Evolutionary conservation across 2,888 invertebrate species (phyloP).

Genomic region (Stenoptilia bipunctidactyla): DNA sequence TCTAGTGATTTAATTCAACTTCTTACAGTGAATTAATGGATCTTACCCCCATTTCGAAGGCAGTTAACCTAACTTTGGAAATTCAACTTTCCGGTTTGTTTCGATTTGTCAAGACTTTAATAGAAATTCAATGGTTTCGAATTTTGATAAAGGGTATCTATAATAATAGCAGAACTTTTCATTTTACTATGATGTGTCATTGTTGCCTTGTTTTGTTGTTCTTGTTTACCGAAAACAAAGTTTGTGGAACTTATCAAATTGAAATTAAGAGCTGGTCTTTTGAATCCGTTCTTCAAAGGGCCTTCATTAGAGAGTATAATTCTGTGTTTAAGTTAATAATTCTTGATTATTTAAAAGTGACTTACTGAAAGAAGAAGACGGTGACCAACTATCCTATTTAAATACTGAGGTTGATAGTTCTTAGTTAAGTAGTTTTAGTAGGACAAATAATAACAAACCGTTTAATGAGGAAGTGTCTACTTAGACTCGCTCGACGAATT

Average conservation of each 20-base stretch:
- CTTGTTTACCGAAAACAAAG: slow-evolving; percentile 11
- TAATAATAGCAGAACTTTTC: slow-evolving; percentile 39
- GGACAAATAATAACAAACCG: slow-evolving; percentile 54
- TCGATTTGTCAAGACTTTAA: slow-evolving; percentile 54
- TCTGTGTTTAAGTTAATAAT: too few species aligned
- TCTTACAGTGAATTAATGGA: slow-evolving; percentile 55
- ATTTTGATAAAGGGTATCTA: slow-evolving; percentile 35
- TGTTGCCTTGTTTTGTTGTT: slow-evolving; percentile 16
- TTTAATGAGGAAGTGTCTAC: slow-evolving; percentile 66
- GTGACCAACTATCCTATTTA: slow-evolving; percentile 43
- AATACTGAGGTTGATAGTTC: slow-evolving; percentile 29
- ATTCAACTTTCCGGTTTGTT: slow-evolving; percentile 56
- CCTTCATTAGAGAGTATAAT: too few species aligned
- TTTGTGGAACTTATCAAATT: background rate
- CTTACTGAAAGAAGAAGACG: slow-evolving; percentile 7
- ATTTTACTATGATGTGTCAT: slow-evolving; percentile 23
- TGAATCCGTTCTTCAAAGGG: background rate
- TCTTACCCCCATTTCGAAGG: slow-evolving; percentile 40
- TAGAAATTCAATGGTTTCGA: slow-evolving; percentile 47
- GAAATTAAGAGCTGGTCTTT: background rate
- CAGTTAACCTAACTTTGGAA: slow-evolving; percentile 36
- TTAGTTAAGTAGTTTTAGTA: slow-evolving; percentile 36
- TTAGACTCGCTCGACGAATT: slow-evolving; percentile 49
- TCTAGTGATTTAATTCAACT: slow-evolving; percentile 55
- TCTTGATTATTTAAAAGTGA: slow-evolving; percentile 8